These are phyloP conservation scores for Choreutis nemorana DNA, from an alignment of 2,888 invertebrate species.

Conservation along the genomic window DNA sequence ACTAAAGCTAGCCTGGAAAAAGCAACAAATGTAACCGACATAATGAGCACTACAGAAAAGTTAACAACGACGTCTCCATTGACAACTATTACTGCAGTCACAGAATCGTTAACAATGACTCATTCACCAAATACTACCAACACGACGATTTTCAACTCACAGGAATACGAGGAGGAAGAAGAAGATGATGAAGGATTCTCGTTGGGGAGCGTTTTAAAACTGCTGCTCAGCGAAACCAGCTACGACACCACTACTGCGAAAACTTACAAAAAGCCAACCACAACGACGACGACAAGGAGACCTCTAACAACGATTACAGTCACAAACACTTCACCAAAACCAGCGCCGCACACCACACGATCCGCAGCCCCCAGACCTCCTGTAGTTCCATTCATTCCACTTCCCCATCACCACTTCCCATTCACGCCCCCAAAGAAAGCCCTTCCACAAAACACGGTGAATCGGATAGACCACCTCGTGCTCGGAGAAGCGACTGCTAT, in stretches of 20 bases:
- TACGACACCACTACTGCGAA: conserved; percentile 31
- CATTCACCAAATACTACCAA: too few species aligned
- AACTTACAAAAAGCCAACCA: conserved; percentile 11
- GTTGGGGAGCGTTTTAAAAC: conserved; percentile 68
- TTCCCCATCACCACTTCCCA: conserved; percentile 22
- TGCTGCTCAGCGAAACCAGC: conserved; percentile 62
- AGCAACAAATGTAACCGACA: conserved; percentile 7
- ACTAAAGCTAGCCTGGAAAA: conserved; percentile 9
- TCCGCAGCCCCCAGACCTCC: conserved; percentile 16
- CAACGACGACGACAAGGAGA: conserved; percentile 9
- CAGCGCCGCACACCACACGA: conserved; percentile 16
- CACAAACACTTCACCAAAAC: conserved; percentile 5
- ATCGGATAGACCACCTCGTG: conserved; percentile 50
- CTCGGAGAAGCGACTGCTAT: conserved; percentile 53
- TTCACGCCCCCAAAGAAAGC: conserved; percentile 27
- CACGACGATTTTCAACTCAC: too few species aligned
- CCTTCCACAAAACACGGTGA: conserved; percentile 26
- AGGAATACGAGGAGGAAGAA: conserved; percentile 39
- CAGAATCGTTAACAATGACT: conserved; percentile 9
- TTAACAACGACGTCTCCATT: conserved; percentile 12
- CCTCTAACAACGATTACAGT: conserved; percentile 9
- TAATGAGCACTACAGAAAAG: conserved; percentile 12
- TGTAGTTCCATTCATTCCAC: conserved; percentile 28
- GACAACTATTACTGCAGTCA: conserved; percentile 11
- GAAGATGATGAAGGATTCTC: conserved; percentile 63